Percentiles rank a stretch among this genome's conserved stretches.
Evolutionary conservation across 1,140 invertebrate species (phyloP).

Genomic region (Drosophila lowei): DNA sequence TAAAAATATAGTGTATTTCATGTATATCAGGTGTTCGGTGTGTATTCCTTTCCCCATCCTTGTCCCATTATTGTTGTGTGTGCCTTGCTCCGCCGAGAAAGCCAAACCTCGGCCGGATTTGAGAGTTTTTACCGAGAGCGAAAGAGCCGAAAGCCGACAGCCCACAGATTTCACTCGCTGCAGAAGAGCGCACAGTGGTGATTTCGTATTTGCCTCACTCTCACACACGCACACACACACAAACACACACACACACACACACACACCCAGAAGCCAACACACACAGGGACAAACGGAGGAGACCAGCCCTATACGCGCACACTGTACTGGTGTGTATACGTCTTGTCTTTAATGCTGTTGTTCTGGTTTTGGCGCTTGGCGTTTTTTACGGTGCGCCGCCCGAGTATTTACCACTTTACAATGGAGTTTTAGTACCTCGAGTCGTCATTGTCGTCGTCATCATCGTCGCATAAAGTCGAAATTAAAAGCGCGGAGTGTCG

Average conservation of each 20-base stretch:
- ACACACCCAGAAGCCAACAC: slow-evolving; percentile 6
- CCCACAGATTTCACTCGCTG: slow-evolving; percentile 67
- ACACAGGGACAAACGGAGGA: slow-evolving; percentile 1
- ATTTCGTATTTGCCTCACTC: slow-evolving; percentile 71
- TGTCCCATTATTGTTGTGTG: background rate
- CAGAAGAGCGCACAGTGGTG: slow-evolving; percentile 66
- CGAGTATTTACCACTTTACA: slow-evolving; percentile 82
- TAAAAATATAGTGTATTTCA: no score
- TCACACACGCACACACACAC: slow-evolving; percentile 24
- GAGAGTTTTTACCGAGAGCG: slow-evolving; percentile 47
- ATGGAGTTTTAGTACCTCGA: slow-evolving; percentile 80
- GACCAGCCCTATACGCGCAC: background rate
- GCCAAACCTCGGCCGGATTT: background rate
- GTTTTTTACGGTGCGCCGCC: slow-evolving; percentile 80
- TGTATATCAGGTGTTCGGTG: background rate
- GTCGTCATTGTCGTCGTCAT: slow-evolving; percentile 81
- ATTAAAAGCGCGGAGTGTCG: slow-evolving; percentile 79
- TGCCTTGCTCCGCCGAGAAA: no score
- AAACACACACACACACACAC: slow-evolving; percentile 17
- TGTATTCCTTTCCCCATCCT: no score
- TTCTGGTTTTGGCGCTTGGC: slow-evolving; percentile 81
- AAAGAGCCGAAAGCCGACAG: slow-evolving; percentile 17
- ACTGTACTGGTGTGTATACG: slow-evolving; percentile 37
- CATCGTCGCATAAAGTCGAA: slow-evolving; percentile 81
- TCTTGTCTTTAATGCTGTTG: slow-evolving; percentile 72